A percentile compares a stretch with the other conserved stretches of the same genome.
phyloP scores from a whole-genome alignment of 2,113 vertebrate species.

The Chionis minor region DNA sequence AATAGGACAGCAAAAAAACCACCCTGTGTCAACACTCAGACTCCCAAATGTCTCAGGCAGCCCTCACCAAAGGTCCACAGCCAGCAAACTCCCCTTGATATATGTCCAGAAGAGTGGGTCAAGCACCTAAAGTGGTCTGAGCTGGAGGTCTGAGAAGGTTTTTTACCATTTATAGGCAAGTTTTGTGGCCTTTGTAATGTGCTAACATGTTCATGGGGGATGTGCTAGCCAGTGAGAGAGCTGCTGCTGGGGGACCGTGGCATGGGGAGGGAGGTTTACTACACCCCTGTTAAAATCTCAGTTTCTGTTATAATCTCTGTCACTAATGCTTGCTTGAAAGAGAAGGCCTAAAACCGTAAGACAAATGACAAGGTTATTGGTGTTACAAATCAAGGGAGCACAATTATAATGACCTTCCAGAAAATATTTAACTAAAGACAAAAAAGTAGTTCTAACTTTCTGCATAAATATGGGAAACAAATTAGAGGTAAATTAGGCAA shows the following conservation, averaged over 20 bases:
- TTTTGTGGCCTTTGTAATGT: background rate
- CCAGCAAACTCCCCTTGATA: background rate
- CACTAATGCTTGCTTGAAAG: background rate
- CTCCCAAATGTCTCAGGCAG: background rate
- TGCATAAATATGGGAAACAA: background rate
- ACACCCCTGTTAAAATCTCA: background rate
- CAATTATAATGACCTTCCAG: background rate
- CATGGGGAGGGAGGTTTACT: accelerated
- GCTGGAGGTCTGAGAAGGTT: background rate
- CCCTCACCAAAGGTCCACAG: background rate
- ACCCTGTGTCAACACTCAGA: background rate
- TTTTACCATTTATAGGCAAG: background rate
- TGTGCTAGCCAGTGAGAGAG: accelerated
- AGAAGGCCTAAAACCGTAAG: background rate
- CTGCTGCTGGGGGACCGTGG: background rate
- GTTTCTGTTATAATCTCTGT: background rate
- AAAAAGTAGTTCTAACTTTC: background rate
- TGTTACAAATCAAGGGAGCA: background rate
- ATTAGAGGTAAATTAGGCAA: background rate
- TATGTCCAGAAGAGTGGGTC: background rate
- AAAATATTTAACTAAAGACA: background rate
- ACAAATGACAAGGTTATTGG: background rate
- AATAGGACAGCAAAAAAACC: background rate
- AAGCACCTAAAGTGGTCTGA: background rate
- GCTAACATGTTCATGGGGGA: accelerated